Base-by-base conservation (phyloP, 1,140 invertebrate species). In the Eurosta solidaginis region DNA sequence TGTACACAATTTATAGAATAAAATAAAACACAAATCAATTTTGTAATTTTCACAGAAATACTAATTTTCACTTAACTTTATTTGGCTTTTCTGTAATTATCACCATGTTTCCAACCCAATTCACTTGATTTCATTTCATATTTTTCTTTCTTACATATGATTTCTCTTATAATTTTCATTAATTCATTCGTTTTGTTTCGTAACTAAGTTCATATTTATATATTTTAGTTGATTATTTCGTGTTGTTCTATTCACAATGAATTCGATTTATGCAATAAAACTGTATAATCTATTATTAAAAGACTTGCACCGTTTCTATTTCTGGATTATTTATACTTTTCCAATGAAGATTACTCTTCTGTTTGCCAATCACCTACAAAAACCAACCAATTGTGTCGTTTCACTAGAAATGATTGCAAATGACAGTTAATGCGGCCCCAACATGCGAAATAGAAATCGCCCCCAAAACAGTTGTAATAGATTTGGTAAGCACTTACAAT, bases 351-450 rank as follows among this genome's bases (percentile, higher is more conserved):
- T 68, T 10, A 68, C n/a, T n/a, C n/a, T 22, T 68, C 14, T 10
- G 12, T 40, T 20, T 68, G 59, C 59, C n/a, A n/a, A n/a, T n/a
- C n/a, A 33, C 59, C 40, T 33, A 68, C 29, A 29, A 68, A 68
- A 68, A 68, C 59, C 45, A 29, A 33, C 40, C n/a, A 22, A 68
- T 33, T 68, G 6, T 22, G 59, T 33, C 59, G 59, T 68, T 68
- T 68, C n/a, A 40, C 33, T 17, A 68, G 59, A 68, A 68, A 68
- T 68, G 33, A 22, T n/a, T 68, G 33, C 36, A 68, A n/a, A 9
- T 68, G 59, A 68, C 59, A 68, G 59, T 29, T 68, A 68, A 40
- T 36, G 12, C 9, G 59, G 59, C 59, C 59, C 59, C 29, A 68
- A 68, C 36, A 68, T 68, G 33, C 59, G 40, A 40, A 40, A 68